These are phyloP conservation scores for Oxyruncus cristatus DNA, from an alignment of 2,113 vertebrate species.

Conservation along the genomic window DNA sequence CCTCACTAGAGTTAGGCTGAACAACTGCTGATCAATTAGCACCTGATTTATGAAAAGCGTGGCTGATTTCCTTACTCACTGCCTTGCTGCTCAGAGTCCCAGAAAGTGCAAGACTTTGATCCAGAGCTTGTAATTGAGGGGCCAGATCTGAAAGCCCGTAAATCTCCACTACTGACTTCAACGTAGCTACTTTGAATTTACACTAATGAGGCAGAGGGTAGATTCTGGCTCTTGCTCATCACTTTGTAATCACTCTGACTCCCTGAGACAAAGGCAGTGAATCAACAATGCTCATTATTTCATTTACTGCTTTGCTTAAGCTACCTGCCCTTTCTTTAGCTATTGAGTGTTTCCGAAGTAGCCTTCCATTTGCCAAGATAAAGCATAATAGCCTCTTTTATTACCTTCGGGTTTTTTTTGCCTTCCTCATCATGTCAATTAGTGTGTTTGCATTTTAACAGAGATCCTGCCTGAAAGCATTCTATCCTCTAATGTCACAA, in stretches of 20 bases:
- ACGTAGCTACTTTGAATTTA: constrained; percentile 35
- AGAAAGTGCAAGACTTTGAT: not conserved
- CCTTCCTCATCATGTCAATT: constrained; percentile 56
- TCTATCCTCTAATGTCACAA: constrained; percentile 64
- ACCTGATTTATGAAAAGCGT: not conserved
- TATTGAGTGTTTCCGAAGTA: constrained; percentile 29
- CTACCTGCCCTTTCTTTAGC: constrained; percentile 26
- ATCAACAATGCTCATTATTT: constrained; percentile 49
- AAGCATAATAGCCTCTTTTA: constrained; percentile 35
- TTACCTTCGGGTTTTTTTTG: constrained; percentile 21
- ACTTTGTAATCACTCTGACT: constrained; percentile 22
- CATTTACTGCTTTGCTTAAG: constrained; percentile 9
- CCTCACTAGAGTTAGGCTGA: not conserved
- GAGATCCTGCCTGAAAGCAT: constrained; percentile 46
- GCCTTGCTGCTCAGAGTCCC: not conserved
- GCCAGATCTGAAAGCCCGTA: not conserved
- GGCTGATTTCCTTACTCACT: not conserved
- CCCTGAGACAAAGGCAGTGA: constrained; percentile 26
- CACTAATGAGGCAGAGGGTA: constrained; percentile 52
- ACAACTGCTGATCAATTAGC: not conserved
- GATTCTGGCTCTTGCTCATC: constrained; percentile 7
- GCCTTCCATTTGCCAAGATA: constrained; percentile 23
- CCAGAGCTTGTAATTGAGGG: not conserved
- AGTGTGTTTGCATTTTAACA: constrained; percentile 55
- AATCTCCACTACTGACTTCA: constrained; percentile 11